phyloP scores from a whole-genome alignment of 2,888 invertebrate species.

The Artemia sp. region DNA sequence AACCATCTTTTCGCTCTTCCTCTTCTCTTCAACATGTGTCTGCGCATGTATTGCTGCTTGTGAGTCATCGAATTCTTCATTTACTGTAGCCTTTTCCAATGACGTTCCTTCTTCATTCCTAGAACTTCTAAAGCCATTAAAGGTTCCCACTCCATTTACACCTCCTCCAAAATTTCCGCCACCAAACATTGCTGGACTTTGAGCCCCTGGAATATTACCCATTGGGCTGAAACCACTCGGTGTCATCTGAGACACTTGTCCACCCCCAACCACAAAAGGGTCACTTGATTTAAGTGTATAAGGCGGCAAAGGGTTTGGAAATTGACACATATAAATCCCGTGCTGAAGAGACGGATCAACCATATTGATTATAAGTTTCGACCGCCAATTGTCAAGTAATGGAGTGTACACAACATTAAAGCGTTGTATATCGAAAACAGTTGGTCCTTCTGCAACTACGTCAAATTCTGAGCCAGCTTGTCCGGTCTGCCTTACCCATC shows the following conservation, averaged over 20 bases:
- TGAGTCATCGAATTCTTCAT: not conserved
- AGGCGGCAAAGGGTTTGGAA: constrained; percentile 5
- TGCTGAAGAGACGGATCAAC: constrained; percentile 7
- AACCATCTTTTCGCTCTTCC: constrained; percentile 4
- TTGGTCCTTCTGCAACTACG: constrained; percentile 11
- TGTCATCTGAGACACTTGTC: not conserved
- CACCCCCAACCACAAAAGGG: not conserved
- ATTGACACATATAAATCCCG: constrained; percentile 1
- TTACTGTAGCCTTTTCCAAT: not conserved
- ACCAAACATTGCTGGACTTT: not conserved
- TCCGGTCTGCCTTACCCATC: constrained; percentile 7
- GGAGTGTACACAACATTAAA: constrained; percentile 2
- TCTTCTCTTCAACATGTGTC: not conserved
- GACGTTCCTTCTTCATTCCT: not conserved
- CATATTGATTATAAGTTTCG: constrained; percentile 6
- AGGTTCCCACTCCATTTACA: not conserved
- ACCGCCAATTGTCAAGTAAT: constrained; percentile 4
- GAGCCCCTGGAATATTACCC: not conserved
- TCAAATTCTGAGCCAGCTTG: not conserved
- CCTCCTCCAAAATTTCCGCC: not conserved
- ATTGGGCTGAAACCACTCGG: too few species aligned
- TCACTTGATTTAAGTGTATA: not conserved
- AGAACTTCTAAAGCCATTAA: not conserved
- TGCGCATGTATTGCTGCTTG: not conserved
- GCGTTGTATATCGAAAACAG: not conserved